Base-by-base conservation (phyloP, 2,113 vertebrate genomes). In the Arenaria interpres region DNA sequence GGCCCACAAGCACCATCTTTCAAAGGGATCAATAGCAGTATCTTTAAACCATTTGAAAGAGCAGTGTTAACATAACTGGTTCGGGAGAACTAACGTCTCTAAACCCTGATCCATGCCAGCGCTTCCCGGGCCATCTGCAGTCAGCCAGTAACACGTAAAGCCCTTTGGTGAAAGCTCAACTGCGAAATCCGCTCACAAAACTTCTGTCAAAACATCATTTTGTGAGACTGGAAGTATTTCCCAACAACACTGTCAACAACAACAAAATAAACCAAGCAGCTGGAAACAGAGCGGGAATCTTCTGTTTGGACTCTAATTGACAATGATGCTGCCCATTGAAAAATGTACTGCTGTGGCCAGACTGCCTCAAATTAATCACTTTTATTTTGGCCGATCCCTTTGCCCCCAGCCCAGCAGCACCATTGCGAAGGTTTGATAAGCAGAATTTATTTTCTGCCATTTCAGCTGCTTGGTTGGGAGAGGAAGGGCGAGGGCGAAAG, bases 341-440 rank as follows among this genome's bases (percentile, higher is more conserved):
- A 54, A 37, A 45, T 5, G n/a, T 14, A 41, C 22, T 28, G 8
- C 21, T 24, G 39, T 7, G 68, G 35, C 37, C 46, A 23, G 46
- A 19, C 11, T 19, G 68, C 33, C 39, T 21, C 57, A n/a, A 43
- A 19, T 21, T 7, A 62, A 30, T 43, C 37, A 2, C 37, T 54
- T 73, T 43, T 32, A 9, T 24, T 45, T 24, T 37, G 39, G 21
- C 56, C 30, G 18, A 43, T 14, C 24, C 30, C 27, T 22, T 33
- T 28, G 33, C n/a, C 14, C 45, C 56, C 15, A n/a, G 9, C 18
- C 54, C 7, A 14, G 22, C 1, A 1, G 30, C 4, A 4, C 15
- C 19, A 2, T 51, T 60, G 18, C 1, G 9, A 33, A 28, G 8
- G 13, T 22, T 45, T 32, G 69, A 25, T 41, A 33, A 37, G 1